Conservation (phyloP, 2,797 vertebrate species). For the Cottoperca gobio region DNA sequence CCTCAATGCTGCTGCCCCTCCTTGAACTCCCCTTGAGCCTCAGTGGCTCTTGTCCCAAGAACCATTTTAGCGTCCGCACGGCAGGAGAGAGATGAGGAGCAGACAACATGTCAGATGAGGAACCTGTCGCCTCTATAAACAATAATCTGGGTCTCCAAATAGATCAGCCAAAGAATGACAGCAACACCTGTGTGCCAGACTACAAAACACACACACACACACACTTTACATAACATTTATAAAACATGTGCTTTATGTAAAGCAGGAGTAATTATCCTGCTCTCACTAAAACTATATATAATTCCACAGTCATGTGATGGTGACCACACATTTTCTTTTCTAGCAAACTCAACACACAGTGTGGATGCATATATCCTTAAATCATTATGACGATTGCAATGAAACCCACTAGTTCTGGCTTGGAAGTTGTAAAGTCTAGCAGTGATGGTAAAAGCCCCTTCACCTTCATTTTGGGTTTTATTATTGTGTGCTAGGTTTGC, state of each 20-base stretch:
- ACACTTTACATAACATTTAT: neutral
- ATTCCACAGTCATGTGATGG: neutral
- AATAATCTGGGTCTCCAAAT: slow-evolving; percentile 48
- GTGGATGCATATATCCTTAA: neutral
- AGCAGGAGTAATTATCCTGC: neutral
- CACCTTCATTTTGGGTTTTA: neutral
- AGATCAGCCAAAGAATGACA: slow-evolving; percentile 45
- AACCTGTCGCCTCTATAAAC: slow-evolving; percentile 13
- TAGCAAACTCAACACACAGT: neutral
- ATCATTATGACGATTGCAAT: neutral
- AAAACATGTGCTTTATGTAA: neutral
- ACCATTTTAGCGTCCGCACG: slow-evolving; percentile 20
- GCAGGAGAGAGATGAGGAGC: slow-evolving; percentile 4
- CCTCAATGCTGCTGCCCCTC: neutral
- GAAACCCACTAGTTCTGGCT: neutral
- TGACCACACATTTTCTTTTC: neutral
- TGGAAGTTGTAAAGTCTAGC: neutral
- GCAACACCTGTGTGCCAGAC: slow-evolving; percentile 39
- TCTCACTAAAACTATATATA: neutral
- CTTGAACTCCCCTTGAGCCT: neutral
- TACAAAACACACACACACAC: neutral
- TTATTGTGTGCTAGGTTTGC: neutral
- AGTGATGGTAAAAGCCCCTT: neutral
- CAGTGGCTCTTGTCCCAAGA: slow-evolving; percentile 24
- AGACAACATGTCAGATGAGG: slow-evolving; percentile 21